phyloP scores from a whole-genome alignment of 2,113 vertebrate genomes.

The Meriones unguiculatus region DNA sequence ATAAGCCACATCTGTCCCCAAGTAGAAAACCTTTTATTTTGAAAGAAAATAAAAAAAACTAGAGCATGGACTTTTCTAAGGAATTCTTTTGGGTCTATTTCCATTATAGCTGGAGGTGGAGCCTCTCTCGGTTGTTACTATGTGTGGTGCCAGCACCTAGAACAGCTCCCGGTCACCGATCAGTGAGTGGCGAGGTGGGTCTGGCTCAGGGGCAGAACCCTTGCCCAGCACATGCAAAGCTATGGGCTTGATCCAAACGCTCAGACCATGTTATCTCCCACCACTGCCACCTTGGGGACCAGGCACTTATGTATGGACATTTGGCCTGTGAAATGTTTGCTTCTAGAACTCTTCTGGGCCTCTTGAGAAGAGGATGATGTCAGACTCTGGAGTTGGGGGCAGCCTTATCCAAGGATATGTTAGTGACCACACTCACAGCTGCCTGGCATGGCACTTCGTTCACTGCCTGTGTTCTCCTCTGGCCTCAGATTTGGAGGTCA shows the following conservation, averaged over 20 bases:
- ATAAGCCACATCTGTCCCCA: background rate
- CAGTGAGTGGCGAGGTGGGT: background rate
- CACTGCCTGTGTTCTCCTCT: background rate
- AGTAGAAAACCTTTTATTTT: background rate
- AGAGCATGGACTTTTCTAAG: background rate
- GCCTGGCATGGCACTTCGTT: background rate
- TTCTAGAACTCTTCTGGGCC: background rate
- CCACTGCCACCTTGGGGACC: background rate
- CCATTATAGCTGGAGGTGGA: background rate
- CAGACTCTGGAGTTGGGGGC: background rate
- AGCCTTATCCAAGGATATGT: accelerated
- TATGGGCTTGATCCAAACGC: background rate
- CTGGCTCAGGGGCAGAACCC: background rate
- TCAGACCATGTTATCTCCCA: background rate
- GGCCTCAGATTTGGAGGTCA: background rate
- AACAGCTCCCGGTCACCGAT: background rate
- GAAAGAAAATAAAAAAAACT: background rate
- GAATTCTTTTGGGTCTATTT: background rate
- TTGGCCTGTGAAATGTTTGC: background rate
- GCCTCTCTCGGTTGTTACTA: background rate
- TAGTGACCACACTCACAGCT: background rate
- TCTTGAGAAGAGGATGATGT: background rate
- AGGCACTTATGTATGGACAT: background rate
- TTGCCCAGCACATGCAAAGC: background rate
- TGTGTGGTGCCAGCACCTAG: too few species aligned